Percentiles rank a stretch among this genome's conserved stretches.
Evolutionary conservation across 1,140 invertebrate genomes (phyloP).

Genomic region (Maconellicoccus hirsutus): DNA sequence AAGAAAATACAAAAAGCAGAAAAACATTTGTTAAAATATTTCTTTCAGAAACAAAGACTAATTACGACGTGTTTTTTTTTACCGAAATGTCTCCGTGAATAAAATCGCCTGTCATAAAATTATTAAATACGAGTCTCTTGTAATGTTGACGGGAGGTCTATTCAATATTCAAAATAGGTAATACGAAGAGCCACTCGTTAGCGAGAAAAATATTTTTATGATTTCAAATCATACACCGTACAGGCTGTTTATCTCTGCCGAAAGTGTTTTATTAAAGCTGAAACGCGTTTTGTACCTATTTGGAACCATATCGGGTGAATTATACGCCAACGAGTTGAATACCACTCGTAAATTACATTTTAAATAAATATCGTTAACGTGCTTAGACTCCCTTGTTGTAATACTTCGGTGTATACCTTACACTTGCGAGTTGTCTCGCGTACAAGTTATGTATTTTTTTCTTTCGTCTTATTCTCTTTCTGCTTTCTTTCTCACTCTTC

Average conservation of each 20-base stretch:
- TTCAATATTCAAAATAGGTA: slow-evolving; percentile 5
- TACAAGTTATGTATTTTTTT: no score
- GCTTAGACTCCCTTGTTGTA: neutral
- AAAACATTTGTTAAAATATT: neutral
- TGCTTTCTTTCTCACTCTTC: no score
- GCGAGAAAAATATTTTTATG: neutral
- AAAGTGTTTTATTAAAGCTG: neutral
- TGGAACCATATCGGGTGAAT: slow-evolving; percentile 7
- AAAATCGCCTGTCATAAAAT: neutral
- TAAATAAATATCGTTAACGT: neutral
- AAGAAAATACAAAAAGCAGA: no score
- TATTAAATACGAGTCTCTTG: neutral
- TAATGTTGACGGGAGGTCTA: slow-evolving; percentile 7
- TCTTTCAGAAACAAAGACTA: slow-evolving; percentile 4
- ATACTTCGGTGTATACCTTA: no score
- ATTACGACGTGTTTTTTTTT: neutral
- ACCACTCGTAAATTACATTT: neutral
- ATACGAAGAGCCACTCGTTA: neutral
- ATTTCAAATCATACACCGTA: neutral
- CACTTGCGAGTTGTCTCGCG: no score
- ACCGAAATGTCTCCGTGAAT: slow-evolving; percentile 8
- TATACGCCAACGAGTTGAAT: neutral
- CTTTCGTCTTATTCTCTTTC: no score
- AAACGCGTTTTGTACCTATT: neutral
- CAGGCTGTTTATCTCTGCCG: neutral